Conservation (phyloP, 2,797 vertebrate species). For the Perodicticus potto region DNA sequence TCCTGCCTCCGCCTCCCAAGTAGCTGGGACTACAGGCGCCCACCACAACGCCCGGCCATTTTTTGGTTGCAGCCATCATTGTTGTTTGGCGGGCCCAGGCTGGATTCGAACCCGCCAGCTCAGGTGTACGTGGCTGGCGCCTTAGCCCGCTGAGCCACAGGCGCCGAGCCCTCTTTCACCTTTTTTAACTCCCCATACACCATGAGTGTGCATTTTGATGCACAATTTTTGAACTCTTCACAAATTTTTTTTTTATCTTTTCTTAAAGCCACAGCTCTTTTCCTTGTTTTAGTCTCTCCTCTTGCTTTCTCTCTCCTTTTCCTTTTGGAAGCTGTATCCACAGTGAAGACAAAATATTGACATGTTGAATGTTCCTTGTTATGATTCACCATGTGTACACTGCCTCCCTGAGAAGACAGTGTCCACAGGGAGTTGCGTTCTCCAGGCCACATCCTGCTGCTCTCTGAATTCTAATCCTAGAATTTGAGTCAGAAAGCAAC, state of each 20-base stretch:
- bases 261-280: background rate
- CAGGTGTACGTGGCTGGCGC: no score
- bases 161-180: background rate
- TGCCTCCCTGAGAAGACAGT: background rate
- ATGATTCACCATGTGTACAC: background rate
- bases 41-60: no score
- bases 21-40: no score
- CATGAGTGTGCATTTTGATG: background rate
- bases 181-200: background rate
- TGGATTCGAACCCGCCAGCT: no score
- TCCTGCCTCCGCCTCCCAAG: no score
- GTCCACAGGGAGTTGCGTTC: rapidly evolving
- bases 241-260: background rate
- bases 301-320: background rate
- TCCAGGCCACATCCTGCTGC: background rate
- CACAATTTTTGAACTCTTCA: background rate
- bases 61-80: no score
- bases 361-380: background rate
- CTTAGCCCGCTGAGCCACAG: no score
- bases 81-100: no score
- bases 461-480: background rate
- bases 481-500: background rate
- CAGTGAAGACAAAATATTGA: background rate
- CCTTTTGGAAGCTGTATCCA: background rate
- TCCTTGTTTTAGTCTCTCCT: background rate